Base-by-base conservation (phyloP, 2,113 vertebrate genomes). In the Apaloderma vittatum region DNA sequence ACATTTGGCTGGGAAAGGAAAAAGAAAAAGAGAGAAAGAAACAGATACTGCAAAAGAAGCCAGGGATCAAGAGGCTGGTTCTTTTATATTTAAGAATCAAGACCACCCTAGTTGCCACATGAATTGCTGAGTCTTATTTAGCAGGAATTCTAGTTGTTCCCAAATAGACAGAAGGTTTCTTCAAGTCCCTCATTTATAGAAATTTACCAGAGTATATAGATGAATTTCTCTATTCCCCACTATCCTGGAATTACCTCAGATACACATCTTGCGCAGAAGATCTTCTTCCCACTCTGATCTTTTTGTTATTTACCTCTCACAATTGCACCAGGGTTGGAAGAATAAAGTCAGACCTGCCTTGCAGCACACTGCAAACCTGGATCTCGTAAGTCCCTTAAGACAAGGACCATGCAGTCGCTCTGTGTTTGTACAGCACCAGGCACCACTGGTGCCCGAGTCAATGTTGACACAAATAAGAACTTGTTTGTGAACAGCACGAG, bases 101-200 rank as follows among this genome's bases (percentile, higher is more conserved):
- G 97, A 96, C 95, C 96, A 97, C 97, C 97, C 95, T 78, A 22
- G 67, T 77, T 87, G 95, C 34, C 66, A 52, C n/a, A 83, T 3
- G 32, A 79, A 84, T 54, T 84, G 34, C 73, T 72, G 70, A 72
- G 62, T 61, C 54, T 94, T 78, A 49, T 36, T 93, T 86, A 93
- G 37, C 59, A 79, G 49, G 49, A 88, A 77, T 67, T 86, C 55
- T 20, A 27, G 59, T 20, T 93, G 40, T 55, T 92, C 79, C 57
- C 46, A 88, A 63, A 62, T 3, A 61, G 61, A 72, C 22, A 55
- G 62, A 32, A 75, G 32, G 34, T 61, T 55, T 93, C 54, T 74
- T 66, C 27, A 88, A 86, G 57, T 52, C 48, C 19, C 8, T 84
- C 32, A 30, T 51, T 80, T 86, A 40, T 46, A 46, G 22, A n/a